Conservation (phyloP, 2,888 invertebrate genomes). For the Synanthedon tipuliformis region DNA sequence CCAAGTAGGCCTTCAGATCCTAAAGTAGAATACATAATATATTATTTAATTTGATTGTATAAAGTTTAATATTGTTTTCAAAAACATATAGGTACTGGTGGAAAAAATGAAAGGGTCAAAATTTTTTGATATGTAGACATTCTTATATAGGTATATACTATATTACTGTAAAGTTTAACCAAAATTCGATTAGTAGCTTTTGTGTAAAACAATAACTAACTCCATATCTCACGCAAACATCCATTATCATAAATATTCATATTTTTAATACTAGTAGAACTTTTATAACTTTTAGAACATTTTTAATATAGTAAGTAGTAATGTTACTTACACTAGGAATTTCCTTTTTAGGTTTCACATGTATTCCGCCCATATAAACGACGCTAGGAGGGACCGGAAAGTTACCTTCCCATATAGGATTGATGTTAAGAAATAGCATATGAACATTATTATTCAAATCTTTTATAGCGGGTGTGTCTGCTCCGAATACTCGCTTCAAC, state of each 20-base stretch:
- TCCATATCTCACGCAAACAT: too few relatives aligned
- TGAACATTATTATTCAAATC: conserved; percentile 26
- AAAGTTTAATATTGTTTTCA: too few relatives aligned
- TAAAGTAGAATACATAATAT: background rate
- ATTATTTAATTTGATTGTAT: too few relatives aligned
- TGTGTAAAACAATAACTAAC: too few relatives aligned
- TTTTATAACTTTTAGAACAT: too few relatives aligned
- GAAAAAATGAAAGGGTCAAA: too few relatives aligned
- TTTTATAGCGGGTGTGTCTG: conserved; percentile 12
- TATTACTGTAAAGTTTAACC: too few relatives aligned
- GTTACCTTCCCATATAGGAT: conserved; percentile 33
- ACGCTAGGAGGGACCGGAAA: conserved; percentile 41
- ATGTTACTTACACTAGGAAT: conserved; percentile 31
- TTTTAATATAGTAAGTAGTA: background rate
- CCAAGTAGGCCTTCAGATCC: conserved; percentile 28
- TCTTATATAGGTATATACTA: too few relatives aligned
- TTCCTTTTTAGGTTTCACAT: conserved; percentile 24
- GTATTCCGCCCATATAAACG: conserved; percentile 45
- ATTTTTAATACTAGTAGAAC: background rate
- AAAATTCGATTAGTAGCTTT: too few relatives aligned
- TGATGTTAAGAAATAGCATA: conserved; percentile 41
- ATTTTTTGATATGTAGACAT: too few relatives aligned
- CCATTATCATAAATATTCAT: too few relatives aligned
- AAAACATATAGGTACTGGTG: too few relatives aligned
- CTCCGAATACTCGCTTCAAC: conserved; percentile 17